Percentiles rank a stretch among this genome's conserved stretches.
Conservation (phyloP, 2,888 invertebrate species). For the Merodon equestris region DNA sequence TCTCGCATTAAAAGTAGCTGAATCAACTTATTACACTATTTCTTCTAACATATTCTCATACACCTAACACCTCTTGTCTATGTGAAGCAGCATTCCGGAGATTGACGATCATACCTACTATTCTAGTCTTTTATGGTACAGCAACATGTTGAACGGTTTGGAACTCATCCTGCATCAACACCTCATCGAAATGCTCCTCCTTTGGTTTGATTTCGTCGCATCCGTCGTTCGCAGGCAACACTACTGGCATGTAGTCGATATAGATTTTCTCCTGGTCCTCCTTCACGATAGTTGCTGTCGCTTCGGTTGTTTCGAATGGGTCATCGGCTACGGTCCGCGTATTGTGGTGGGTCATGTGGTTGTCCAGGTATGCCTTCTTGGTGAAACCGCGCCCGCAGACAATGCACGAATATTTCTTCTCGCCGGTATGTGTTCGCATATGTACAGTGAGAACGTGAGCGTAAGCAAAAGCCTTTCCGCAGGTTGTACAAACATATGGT, state of each 20-base stretch:
- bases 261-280: constrained; percentile 22
- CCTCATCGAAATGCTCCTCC: constrained; percentile 32
- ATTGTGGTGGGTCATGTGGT: constrained; percentile 75
- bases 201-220: constrained; percentile 41
- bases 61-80: no score
- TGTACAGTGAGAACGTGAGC: constrained; percentile 77
- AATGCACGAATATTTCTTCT: constrained; percentile 77
- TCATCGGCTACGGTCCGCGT: constrained; percentile 30
- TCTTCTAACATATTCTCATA: no score
- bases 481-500: constrained; percentile 76
- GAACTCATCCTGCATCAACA: constrained; percentile 7
- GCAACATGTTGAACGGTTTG: no score
- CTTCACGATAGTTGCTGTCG: constrained; percentile 17
- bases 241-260: no score
- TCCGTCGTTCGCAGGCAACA: not conserved
- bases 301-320: constrained; percentile 23
- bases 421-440: constrained; percentile 76
- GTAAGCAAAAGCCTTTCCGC: constrained; percentile 77
- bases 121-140: no score
- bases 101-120: no score
- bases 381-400: constrained; percentile 77
- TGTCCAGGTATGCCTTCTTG: constrained; percentile 75
- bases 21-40: no score
- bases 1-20: no score
- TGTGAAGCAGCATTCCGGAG: no score